Percentiles rank a stretch among this genome's conserved stretches.
These are phyloP conservation scores for Lepus americanus DNA, from an alignment of 2,113 vertebrate genomes.

Conservation along the genomic window DNA sequence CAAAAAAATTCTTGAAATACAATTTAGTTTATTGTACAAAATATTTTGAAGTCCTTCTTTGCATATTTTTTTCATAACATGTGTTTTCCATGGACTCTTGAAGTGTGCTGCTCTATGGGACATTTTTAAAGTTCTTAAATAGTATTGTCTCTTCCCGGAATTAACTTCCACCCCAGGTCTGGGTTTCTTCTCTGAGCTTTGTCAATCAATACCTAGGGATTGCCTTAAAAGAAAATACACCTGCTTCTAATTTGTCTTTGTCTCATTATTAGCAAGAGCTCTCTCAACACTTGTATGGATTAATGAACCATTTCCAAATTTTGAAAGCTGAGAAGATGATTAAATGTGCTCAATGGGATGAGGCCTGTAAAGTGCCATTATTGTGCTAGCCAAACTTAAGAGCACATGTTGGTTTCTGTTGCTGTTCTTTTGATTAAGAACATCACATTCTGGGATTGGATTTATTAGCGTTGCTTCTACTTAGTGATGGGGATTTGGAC, in stretches of 20 bases:
- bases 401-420: neutral
- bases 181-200: neutral
- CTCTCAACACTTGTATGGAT: neutral
- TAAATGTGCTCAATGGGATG: neutral
- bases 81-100: no score
- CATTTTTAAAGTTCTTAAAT: neutral
- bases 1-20: no score
- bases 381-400: neutral
- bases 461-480: neutral
- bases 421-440: neutral
- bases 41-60: no score
- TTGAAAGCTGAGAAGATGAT: neutral
- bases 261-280: neutral
- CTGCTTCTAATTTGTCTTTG: neutral
- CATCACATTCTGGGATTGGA: neutral
- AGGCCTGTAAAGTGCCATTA: neutral
- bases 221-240: neutral
- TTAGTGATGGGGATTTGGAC: neutral
- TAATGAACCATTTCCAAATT: conserved; percentile 15
- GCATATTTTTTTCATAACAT: no score
- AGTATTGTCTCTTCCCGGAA: neutral
- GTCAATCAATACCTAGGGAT: neutral
- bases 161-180: neutral
- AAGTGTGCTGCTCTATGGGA: no score
- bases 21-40: no score